phyloP scores from a whole-genome alignment of 2,888 invertebrate species.

The Ferrisia virgata region DNA sequence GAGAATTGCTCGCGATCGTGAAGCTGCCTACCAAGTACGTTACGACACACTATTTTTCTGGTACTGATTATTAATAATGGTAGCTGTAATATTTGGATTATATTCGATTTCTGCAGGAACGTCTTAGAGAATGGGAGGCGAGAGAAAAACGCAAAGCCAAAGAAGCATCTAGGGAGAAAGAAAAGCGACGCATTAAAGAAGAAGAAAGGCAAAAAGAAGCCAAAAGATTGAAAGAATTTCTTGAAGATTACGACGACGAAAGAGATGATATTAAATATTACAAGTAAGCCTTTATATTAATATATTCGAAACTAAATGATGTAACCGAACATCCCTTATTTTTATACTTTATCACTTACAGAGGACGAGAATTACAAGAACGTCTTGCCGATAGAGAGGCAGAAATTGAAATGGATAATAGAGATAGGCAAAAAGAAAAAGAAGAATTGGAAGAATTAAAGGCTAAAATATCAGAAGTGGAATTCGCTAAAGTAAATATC shows the following conservation, averaged over 20 bases:
- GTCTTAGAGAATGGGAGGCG: constrained; percentile 73
- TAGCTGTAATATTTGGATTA: background rate
- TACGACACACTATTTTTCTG: background rate
- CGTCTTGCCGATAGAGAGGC: constrained; percentile 88
- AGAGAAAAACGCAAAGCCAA: constrained; percentile 85
- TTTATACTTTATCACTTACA: constrained; percentile 51
- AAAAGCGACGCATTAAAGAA: constrained; percentile 77
- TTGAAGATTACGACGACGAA: constrained; percentile 99
- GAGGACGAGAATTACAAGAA: constrained; percentile 82
- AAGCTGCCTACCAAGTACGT: constrained; percentile 87
- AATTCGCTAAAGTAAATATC: constrained; percentile 63
- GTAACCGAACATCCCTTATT: background rate
- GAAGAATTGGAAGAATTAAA: constrained; percentile 83
- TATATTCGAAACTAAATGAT: constrained; percentile 18
- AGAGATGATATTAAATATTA: constrained; percentile 96
- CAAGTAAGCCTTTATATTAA: constrained; percentile 60
- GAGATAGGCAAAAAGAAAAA: constrained; percentile 85
- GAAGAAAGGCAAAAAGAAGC: constrained; percentile 89
- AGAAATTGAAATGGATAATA: constrained; percentile 87
- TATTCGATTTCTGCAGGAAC: constrained; percentile 51
- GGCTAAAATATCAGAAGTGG: constrained; percentile 66
- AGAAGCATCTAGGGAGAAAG: constrained; percentile 84
- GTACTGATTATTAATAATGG: background rate
- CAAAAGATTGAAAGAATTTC: constrained; percentile 90
- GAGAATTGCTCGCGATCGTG: constrained; percentile 76